These are phyloP conservation scores for Lasius platythorax DNA, from an alignment of 2,888 invertebrate species.

Conservation along the genomic window DNA sequence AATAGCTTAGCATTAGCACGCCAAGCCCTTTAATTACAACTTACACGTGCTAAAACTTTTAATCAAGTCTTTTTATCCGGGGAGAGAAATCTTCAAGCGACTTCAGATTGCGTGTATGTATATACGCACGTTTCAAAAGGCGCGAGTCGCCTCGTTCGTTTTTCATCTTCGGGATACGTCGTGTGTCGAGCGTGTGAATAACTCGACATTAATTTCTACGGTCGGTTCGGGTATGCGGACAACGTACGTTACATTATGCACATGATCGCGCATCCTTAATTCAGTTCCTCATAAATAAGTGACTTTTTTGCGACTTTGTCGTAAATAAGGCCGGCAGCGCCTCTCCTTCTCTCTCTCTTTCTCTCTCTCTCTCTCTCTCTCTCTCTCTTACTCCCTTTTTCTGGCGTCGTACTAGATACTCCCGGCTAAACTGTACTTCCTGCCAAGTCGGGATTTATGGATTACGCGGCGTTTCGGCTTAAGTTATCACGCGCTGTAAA, in stretches of 20 bases:
- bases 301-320: constrained; percentile 49
- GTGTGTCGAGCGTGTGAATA: constrained; percentile 54
- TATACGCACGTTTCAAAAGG: constrained; percentile 31
- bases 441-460: constrained; percentile 56
- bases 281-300: constrained; percentile 54
- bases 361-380: background rate
- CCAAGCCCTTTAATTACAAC: constrained; percentile 50
- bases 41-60: constrained; percentile 55
- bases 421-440: constrained; percentile 54
- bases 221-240: constrained; percentile 34
- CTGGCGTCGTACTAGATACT: constrained; percentile 39
- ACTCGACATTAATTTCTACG: constrained; percentile 57
- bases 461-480: constrained; percentile 57
- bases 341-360: background rate
- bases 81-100: constrained; percentile 42
- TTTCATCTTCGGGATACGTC: constrained; percentile 41
- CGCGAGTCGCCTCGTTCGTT: constrained; percentile 28
- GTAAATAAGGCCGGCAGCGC: constrained; percentile 51
- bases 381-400: background rate
- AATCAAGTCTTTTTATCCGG: constrained; percentile 51
- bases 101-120: constrained; percentile 39
- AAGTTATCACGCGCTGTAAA: constrained; percentile 58
- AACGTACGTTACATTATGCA: constrained; percentile 45
- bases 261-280: constrained; percentile 54
- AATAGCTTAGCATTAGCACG: constrained; percentile 51